Base-by-base conservation (phyloP, 2,797 vertebrate species). In the Sciaenops ocellatus region DNA sequence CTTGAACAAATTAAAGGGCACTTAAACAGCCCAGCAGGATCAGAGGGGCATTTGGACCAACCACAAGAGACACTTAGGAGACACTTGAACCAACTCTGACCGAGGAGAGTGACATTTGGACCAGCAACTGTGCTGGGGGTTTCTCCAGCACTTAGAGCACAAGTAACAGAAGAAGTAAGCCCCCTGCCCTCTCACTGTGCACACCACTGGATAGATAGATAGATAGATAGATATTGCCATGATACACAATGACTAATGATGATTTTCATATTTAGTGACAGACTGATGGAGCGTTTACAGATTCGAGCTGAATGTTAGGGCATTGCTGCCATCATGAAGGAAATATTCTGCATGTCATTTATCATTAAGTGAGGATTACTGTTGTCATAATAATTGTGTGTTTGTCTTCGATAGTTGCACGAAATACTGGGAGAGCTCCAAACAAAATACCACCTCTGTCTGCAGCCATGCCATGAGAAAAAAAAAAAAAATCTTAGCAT, bases 191-290 rank as follows among this genome's bases (percentile, higher is more conserved):
- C 79, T 69, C 62, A 54, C 71, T 73, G 75, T 17, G 51, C 67
- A 62, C 76, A 78, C 74, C 74, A 73, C 76, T 85, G 71, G 70
- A 83, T 22, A 71, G 63, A 79, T 34, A 34, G 70, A 83, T 22
- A 71, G 63, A 79, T 34, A 34, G 30, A 34, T 46, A 73, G 75
- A 69, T 73, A 80, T 64, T 78, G 34, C 34, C 34, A 9, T 38
- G 34, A 38, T 38, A 38, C 63, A 68, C 68, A 44, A 18, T 66
- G 62, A 65, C 82, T 85, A 88, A 91, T 90, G 86, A 89, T 68
- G 86, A 92, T 81, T 79, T 85, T 85, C 71, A 91, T 67, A 81
- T 86, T 84, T 69, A 75, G 62, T 87, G 86, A 85, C 85, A 84
- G 83, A 84, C 61, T 78, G 80, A 86, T 34, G 69, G 54, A 69